Conservation (phyloP, 1,140 invertebrate species). For the Alviniconcha marisindica region DNA sequence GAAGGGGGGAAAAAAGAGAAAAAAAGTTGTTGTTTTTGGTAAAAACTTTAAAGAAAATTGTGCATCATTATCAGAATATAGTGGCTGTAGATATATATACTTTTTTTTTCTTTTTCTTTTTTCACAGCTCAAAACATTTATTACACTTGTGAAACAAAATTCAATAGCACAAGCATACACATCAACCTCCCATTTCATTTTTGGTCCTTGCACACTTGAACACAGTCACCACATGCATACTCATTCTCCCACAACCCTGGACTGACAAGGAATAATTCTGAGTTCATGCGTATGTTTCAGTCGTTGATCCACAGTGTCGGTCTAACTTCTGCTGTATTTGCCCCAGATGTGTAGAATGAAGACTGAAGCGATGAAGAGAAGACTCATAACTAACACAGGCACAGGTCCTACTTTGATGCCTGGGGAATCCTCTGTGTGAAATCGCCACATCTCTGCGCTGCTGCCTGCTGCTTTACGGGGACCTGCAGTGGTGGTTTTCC, state of each 20-base stretch:
- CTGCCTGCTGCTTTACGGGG: constrained; percentile 85
- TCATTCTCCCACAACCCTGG: background rate
- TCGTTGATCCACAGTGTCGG: background rate
- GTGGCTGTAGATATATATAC: no score
- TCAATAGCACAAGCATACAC: background rate
- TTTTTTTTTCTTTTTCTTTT: no score
- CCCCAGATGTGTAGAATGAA: constrained; percentile 99
- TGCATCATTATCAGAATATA: no score
- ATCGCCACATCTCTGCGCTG: constrained; percentile 99
- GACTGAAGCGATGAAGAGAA: constrained; percentile 99
- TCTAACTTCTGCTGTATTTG: constrained; percentile 97
- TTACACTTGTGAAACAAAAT: constrained; percentile 7
- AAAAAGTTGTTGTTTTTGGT: no score
- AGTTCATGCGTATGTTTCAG: background rate
- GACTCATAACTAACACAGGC: constrained; percentile 98
- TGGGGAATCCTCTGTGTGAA: constrained; percentile 99
- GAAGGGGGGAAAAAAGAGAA: no score
- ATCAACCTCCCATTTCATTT: background rate
- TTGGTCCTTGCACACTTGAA: background rate
- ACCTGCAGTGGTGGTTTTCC: constrained; percentile 82
- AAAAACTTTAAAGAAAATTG: no score
- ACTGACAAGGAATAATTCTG: background rate
- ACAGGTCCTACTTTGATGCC: constrained; percentile 99
- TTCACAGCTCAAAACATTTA: background rate
- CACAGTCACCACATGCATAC: background rate